Conservation (phyloP, 2,888 invertebrate species). For the Drosophila anomelani region DNA sequence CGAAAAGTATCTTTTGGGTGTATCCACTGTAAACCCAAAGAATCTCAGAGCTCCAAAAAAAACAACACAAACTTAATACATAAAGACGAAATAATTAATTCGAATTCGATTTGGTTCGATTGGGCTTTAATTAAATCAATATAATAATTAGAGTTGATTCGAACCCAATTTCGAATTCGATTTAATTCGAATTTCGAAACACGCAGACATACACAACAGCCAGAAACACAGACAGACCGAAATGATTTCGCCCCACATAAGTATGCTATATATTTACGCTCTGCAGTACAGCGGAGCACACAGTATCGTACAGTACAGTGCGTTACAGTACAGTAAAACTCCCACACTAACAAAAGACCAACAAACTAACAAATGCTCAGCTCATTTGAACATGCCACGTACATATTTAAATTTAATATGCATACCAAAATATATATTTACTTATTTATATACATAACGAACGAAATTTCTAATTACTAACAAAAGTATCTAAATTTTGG, state of each 20-base stretch:
- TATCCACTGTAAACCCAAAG: slow-evolving; percentile 14
- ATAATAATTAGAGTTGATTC: neutral
- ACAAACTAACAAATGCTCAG: slow-evolving; percentile 29
- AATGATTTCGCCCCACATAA: slow-evolving; percentile 25
- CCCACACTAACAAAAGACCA: slow-evolving; percentile 12
- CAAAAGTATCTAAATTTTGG: slow-evolving; percentile 28
- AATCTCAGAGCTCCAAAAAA: slow-evolving; percentile 17
- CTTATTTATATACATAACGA: slow-evolving; percentile 24
- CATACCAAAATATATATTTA: slow-evolving; percentile 36
- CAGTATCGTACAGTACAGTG: slow-evolving; percentile 3
- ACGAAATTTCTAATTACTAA: slow-evolving; percentile 36
- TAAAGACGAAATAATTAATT: slow-evolving; percentile 4
- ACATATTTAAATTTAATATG: slow-evolving; percentile 36
- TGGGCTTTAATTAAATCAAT: slow-evolving; percentile 1
- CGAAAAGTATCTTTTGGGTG: slow-evolving; percentile 2
- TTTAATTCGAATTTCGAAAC: slow-evolving; percentile 16
- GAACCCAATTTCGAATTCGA: too few relatives aligned
- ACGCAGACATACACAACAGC: slow-evolving; percentile 37
- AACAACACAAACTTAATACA: slow-evolving; percentile 1
- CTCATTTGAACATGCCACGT: slow-evolving; percentile 44
- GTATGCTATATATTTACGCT: slow-evolving; percentile 31
- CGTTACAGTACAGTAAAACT: slow-evolving; percentile 12
- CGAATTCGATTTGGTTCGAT: neutral
- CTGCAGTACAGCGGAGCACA: slow-evolving; percentile 5
- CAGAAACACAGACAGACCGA: slow-evolving; percentile 50